Base-by-base conservation (phyloP, 2,113 vertebrate genomes). In the Struthio camelus region DNA sequence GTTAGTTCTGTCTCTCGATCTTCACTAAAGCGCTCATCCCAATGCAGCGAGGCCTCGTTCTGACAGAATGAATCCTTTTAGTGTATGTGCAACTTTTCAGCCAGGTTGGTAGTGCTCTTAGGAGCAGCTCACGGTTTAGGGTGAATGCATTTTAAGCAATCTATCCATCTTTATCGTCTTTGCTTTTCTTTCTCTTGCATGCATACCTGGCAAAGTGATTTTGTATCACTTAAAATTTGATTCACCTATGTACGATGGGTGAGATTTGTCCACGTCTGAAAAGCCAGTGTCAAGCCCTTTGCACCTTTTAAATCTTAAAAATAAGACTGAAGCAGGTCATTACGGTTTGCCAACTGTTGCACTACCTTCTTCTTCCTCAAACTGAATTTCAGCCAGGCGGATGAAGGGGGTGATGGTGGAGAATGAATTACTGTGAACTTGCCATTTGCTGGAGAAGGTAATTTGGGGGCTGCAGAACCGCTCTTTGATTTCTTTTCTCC, bases 161-260 rank as follows among this genome's bases (percentile, higher is more conserved):
- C 96, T 90, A 96, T 97, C 96, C 96, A 96, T 96, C 96, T 97
- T 96, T 89, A 95, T 96, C 80, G 90, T 93, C 94, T 93, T 92
- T 96, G 90, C 96, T 96, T 96, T 95, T 94, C 92, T 91, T 96
- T 86, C 92, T 93, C 90, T 78, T 86, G 80, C 77, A 8, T 76
- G 77, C 86, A 59, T 81, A 75, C 94, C 95, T 94, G 94, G 96
- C 95, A 89, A 85, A 65, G n/a, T n/a, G 83, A 27, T 85, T 95
- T 93, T 95, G 91, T 94, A 95, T 96, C 94, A 90, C 1, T 91
- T 78, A 90, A 87, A 89, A 91, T 85, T 82, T 89, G 95, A 77
- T 95, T 96, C 95, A 85, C 73, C 91, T 85, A 2, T 4, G 53
- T 92, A 93, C 89, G 86, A 73, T 81, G 95, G 89, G 84, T 77